Evolutionary conservation across 2,113 vertebrate genomes (phyloP), one percentile per base, ranked within the genome.

Genomic region (Macrotus californicus): DNA sequence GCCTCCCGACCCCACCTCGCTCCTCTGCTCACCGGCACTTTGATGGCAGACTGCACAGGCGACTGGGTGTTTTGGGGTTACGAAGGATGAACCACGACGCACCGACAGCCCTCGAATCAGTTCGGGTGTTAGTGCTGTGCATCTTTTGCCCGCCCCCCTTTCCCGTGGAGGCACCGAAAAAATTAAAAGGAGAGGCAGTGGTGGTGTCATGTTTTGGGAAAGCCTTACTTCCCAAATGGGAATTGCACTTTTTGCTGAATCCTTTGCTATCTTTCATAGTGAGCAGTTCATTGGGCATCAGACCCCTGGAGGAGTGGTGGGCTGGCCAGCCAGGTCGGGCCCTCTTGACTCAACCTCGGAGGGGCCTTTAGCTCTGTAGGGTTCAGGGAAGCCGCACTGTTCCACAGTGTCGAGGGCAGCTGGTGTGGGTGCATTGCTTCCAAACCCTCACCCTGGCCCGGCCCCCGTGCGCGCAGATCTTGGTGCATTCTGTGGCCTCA

Each of bases 201-300:
- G 26, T 21, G 16, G 36, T 12, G 11, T 70, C 21, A 14, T 12
- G 24, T 54, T 56, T 84, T 46, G 94, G 91, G 81, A 54, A 69
- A 77, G 31, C 56, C 75, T 73, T 70, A 16, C 92, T 92, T 96
- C 89, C 95, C 89, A 87, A 46, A 10, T 75, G 92, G 89, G 96
- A 97, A 94, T 97, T 96, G 96, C 96, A 96, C 94, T 97, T 97
- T 89, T 84, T 83, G 72, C 92, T 50, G 56, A 92, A 54, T 95
- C 39, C 85, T 96, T 96, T 64, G 73, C 31, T 82, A 70, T 80
- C 0, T 5, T 48, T 12, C 8, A 77, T 31, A 59, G 69, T n/a
- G 22, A 86, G 77, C 64, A 34, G 80, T 93, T 85, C 84, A 29
- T 50, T 87, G 19, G 5, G 34, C 31, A 1, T 72, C 52, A 13